These are phyloP conservation scores for Spinibarbus caldwelli DNA, from an alignment of 2,797 vertebrate species.

Conservation along the genomic window DNA sequence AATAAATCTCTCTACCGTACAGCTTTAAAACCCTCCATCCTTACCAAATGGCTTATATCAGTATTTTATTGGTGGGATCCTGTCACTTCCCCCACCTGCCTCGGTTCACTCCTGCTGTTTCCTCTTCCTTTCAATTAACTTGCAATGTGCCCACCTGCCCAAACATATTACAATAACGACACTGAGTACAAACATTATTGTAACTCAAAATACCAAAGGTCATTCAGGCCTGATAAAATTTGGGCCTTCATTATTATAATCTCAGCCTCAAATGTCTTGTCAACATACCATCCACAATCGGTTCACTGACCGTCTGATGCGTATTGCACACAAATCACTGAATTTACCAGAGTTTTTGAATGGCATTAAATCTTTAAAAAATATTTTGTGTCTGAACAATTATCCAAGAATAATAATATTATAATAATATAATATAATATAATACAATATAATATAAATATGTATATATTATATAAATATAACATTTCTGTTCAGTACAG, in stretches of 20 bases:
- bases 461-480: too few relatives aligned
- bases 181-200: slow-evolving; percentile 8
- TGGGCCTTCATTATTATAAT: background rate
- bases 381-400: background rate
- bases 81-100: slow-evolving; percentile 45
- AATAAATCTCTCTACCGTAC: slow-evolving; percentile 72
- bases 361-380: background rate
- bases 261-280: background rate
- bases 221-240: background rate
- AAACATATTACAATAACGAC: slow-evolving; percentile 26
- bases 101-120: slow-evolving; percentile 10
- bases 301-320: background rate
- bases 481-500: too few relatives aligned
- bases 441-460: background rate
- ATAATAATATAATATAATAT: too few relatives aligned
- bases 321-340: background rate
- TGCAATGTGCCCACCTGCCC: slow-evolving; percentile 3
- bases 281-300: background rate
- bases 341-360: background rate
- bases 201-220: slow-evolving; percentile 17
- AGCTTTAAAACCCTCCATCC: slow-evolving; percentile 70
- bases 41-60: slow-evolving; percentile 69
- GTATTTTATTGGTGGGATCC: slow-evolving; percentile 71
- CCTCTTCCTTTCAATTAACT: slow-evolving; percentile 24
- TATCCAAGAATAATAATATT: background rate